phyloP scores from a whole-genome alignment of 2,797 vertebrate species.

The Pseudomugil tenellus region DNA sequence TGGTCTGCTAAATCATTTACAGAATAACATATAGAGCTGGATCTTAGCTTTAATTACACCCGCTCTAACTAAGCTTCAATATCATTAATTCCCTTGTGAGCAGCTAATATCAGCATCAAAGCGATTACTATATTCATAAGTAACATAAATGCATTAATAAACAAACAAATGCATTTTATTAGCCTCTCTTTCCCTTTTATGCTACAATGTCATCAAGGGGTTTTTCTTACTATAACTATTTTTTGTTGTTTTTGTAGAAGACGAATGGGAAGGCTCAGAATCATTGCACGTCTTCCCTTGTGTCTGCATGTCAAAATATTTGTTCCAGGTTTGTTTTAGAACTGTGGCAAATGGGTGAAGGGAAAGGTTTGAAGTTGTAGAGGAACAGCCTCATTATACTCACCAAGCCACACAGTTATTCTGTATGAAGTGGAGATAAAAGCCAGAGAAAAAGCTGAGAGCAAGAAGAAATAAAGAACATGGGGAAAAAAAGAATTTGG shows the following conservation, averaged over 20 bases:
- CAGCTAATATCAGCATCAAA: slow-evolving; percentile 69
- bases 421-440: slow-evolving; percentile 86
- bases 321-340: slow-evolving; percentile 82
- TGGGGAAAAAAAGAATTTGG: slow-evolving; percentile 40
- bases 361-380: slow-evolving; percentile 81
- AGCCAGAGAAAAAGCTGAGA: slow-evolving; percentile 77
- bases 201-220: slow-evolving; percentile 33
- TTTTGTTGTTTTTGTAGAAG: slow-evolving; percentile 45
- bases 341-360: slow-evolving; percentile 68
- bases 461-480: slow-evolving; percentile 79
- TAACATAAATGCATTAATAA: slow-evolving; percentile 15
- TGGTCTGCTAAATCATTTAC: slow-evolving; percentile 62
- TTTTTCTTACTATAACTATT: slow-evolving; percentile 39
- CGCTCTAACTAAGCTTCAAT: slow-evolving; percentile 57
- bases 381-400: slow-evolving; percentile 86
- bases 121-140: slow-evolving; percentile 34
- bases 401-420: slow-evolving; percentile 81
- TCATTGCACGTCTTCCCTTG: slow-evolving; percentile 63
- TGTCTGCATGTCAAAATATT: slow-evolving; percentile 84
- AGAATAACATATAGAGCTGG: slow-evolving; percentile 50
- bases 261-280: slow-evolving; percentile 60
- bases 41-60: slow-evolving; percentile 73
- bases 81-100: slow-evolving; percentile 59
- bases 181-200: slow-evolving; percentile 44
- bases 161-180: slow-evolving; percentile 18